These are phyloP conservation scores for Cecidostiba fungosa DNA, from an alignment of 2,888 invertebrate species.

Conservation along the genomic window DNA sequence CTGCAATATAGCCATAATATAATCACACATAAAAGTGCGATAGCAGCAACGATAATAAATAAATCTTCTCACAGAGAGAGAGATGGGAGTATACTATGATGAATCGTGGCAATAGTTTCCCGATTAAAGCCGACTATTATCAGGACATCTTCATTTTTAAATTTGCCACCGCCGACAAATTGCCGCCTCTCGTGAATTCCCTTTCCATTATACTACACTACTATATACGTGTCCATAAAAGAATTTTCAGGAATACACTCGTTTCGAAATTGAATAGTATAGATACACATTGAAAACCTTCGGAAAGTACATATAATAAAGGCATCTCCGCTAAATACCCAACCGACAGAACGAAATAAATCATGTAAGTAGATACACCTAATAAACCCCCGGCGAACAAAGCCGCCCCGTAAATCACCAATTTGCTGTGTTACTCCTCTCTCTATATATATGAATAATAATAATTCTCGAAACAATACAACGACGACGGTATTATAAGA, in stretches of 20 bases:
- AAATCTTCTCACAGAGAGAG: not conserved
- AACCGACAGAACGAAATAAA: slow-evolving; percentile 10
- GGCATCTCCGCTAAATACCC: not conserved
- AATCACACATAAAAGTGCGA: not conserved
- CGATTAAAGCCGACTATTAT: not conserved
- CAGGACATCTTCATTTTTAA: slow-evolving; percentile 25
- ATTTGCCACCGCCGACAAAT: slow-evolving; percentile 43
- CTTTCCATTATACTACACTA: slow-evolving; percentile 26
- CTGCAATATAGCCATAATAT: not conserved
- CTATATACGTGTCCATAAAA: not conserved
- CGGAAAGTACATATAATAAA: not conserved
- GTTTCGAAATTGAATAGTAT: not conserved
- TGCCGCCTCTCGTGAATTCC: slow-evolving; percentile 25
- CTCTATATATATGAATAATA: slow-evolving; percentile 20
- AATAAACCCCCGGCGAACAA: not conserved
- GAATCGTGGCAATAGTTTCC: slow-evolving; percentile 6
- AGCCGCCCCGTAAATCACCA: slow-evolving; percentile 14
- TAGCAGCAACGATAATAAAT: not conserved
- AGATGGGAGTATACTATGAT: not conserved
- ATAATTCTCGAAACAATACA: not conserved
- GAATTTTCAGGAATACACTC: slow-evolving; percentile 26
- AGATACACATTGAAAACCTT: too few species aligned
- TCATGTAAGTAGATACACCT: not conserved
- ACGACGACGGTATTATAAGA: not conserved
- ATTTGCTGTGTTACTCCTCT: not conserved